These are phyloP conservation scores for Zaprionus camerounensis DNA, from an alignment of 1,140 invertebrate species.

Conservation along the genomic window DNA sequence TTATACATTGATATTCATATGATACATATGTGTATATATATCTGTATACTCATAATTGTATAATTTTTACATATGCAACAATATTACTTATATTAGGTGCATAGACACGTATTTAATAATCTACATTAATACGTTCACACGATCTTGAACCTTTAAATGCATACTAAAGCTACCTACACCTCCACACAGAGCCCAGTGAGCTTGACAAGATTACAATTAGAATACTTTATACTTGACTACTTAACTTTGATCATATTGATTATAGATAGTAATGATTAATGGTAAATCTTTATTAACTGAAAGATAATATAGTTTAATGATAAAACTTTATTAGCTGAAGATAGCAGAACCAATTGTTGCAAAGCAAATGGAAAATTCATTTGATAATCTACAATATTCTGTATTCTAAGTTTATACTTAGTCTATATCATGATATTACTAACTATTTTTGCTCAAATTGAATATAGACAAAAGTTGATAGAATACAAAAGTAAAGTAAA, in stretches of 20 bases:
- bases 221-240: neutral
- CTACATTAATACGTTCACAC: neutral
- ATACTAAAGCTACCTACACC: conserved; percentile 42
- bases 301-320: neutral
- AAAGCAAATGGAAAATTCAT: too few species aligned
- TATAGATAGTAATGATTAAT: neutral
- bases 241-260: neutral
- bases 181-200: conserved; percentile 42
- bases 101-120: neutral
- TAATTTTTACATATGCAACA: neutral
- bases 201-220: neutral
- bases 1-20: neutral
- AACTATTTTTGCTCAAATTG: too few species aligned
- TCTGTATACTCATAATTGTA: neutral
- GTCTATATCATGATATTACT: too few species aligned
- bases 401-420: too few species aligned
- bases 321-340: too few species aligned
- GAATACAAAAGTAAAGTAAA: neutral
- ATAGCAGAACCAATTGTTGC: too few species aligned
- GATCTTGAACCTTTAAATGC: neutral
- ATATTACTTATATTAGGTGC: neutral
- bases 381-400: too few species aligned
- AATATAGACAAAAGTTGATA: too few species aligned
- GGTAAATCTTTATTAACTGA: too few species aligned
- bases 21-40: neutral